Evolutionary conservation across 2,113 vertebrate genomes (phyloP).

Genomic region (Saimiri boliviensis): DNA sequence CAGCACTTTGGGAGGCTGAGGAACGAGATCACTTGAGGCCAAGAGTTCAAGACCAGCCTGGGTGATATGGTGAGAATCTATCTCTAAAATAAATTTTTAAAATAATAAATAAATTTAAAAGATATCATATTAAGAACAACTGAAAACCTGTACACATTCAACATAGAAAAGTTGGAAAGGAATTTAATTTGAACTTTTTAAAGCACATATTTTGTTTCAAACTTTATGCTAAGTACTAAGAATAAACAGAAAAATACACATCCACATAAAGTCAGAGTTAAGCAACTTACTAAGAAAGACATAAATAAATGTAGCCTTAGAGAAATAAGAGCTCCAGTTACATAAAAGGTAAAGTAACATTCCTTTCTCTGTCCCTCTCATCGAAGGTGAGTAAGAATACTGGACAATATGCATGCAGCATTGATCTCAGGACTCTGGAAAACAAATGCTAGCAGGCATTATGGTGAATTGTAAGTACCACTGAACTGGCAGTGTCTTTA

Average conservation of each 20-base stretch:
- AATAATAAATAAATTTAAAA: too few species aligned
- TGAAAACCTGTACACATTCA: not conserved
- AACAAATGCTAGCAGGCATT: not conserved
- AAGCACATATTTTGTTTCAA: not conserved
- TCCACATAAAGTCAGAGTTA: not conserved
- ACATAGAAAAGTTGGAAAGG: not conserved
- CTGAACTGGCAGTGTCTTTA: not conserved
- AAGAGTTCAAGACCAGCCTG: too few species aligned
- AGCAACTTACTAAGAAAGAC: not conserved
- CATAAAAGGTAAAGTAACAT: not conserved
- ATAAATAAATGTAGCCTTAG: not conserved
- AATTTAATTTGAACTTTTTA: conserved; percentile 40
- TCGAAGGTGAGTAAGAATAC: not conserved
- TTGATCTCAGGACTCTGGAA: not conserved
- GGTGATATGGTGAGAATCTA: too few species aligned
- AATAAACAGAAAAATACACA: not conserved
- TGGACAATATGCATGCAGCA: not conserved
- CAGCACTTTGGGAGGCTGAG: too few species aligned
- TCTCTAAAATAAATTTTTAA: too few species aligned
- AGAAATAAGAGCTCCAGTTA: not conserved
- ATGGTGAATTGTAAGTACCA: not conserved
- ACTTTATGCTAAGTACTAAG: not conserved
- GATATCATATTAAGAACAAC: not conserved
- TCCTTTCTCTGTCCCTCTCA: not conserved
- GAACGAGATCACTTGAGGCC: too few species aligned